Conservation (phyloP, 2,888 invertebrate species). For the Gnatocerus cornutus region DNA sequence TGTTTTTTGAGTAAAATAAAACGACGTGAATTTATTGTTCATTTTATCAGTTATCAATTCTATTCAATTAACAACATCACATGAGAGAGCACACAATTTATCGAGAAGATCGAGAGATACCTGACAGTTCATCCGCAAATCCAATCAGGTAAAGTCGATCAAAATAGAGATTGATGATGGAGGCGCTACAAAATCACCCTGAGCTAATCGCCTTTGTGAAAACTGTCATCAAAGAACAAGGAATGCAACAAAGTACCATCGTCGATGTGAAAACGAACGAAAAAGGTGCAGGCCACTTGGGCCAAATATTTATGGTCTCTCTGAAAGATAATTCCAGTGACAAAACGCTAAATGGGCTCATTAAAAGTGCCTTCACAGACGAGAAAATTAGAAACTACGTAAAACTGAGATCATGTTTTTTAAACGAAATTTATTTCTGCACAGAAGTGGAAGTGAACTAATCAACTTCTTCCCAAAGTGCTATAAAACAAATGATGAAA, state of each 20-base stretch:
- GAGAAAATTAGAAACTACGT: constrained; percentile 17
- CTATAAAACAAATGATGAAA: constrained; percentile 9
- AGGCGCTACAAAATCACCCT: neutral
- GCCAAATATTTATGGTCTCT: constrained; percentile 39
- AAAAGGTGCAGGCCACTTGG: constrained; percentile 50
- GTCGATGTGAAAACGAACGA: constrained; percentile 22
- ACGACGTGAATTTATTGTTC: no score
- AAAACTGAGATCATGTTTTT: constrained; percentile 35
- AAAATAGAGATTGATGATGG: constrained; percentile 12
- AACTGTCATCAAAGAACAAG: constrained; percentile 6
- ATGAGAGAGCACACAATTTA: no score
- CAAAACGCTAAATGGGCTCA: constrained; percentile 17
- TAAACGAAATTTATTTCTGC: constrained; percentile 51
- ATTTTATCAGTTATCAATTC: no score
- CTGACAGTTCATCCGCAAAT: no score
- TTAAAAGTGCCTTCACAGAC: constrained; percentile 44
- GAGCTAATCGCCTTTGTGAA: constrained; percentile 2
- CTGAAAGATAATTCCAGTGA: constrained; percentile 19
- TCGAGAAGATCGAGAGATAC: no score
- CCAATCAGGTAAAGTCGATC: no score
- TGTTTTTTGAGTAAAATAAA: no score
- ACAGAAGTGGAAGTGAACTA: constrained; percentile 37
- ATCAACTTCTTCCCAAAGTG: constrained; percentile 44
- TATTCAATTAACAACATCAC: no score
- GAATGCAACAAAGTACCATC: constrained; percentile 1